Percentiles rank a stretch among this genome's conserved stretches.
Conservation (phyloP, 2,113 vertebrate genomes). For the Aegypius monachus region DNA sequence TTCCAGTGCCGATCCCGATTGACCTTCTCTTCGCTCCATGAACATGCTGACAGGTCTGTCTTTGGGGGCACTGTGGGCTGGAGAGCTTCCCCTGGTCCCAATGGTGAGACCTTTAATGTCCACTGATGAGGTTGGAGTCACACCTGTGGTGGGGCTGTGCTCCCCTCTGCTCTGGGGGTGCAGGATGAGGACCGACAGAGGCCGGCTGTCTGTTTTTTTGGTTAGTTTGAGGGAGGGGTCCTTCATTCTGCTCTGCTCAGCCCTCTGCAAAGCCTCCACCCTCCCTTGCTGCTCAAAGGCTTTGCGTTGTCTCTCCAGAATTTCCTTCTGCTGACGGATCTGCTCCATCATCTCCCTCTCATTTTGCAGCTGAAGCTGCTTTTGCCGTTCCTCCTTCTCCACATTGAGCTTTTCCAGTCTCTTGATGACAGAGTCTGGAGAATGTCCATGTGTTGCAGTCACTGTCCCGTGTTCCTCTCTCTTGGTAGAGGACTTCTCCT, state of each 20-base stretch:
- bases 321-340: slow-evolving; percentile 90
- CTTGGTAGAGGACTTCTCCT: neutral
- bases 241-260: slow-evolving; percentile 72
- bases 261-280: slow-evolving; percentile 75
- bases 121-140: neutral
- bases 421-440: slow-evolving; percentile 76
- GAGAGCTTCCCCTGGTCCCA: slow-evolving; percentile 53
- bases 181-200: slow-evolving; percentile 53
- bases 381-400: slow-evolving; percentile 87
- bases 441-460: neutral
- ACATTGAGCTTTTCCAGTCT: slow-evolving; percentile 88
- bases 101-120: slow-evolving; percentile 57
- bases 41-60: slow-evolving; percentile 73
- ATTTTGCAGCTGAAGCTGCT: slow-evolving; percentile 85
- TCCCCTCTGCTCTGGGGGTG: slow-evolving; percentile 70
- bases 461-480: slow-evolving; percentile 2
- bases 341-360: slow-evolving; percentile 97
- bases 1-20: slow-evolving; percentile 23
- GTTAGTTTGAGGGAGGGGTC: slow-evolving; percentile 26
- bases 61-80: slow-evolving; percentile 42
- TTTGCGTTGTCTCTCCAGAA: slow-evolving; percentile 83
- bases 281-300: slow-evolving; percentile 77
- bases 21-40: slow-evolving; percentile 63
- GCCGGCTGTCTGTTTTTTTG: slow-evolving; percentile 45
- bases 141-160: neutral